Conservation (phyloP, 2,113 vertebrate species). For the Erythrolamprus reginae region DNA sequence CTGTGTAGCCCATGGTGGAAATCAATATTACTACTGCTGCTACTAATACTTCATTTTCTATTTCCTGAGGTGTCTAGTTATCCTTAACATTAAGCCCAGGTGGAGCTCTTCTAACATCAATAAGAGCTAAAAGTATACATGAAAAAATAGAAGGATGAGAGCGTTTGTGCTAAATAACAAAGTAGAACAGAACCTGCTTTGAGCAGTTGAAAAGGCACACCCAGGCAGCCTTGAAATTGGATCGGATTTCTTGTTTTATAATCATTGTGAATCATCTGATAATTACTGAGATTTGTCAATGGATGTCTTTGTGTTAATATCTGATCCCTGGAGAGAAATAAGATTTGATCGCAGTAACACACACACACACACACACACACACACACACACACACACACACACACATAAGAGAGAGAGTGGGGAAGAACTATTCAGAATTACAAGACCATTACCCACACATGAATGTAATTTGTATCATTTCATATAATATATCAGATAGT, state of each 20-base stretch:
- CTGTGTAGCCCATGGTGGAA: neutral
- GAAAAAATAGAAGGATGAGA: neutral
- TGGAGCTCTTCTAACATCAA: constrained; percentile 30
- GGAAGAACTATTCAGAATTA: neutral
- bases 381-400: neutral
- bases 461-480: neutral
- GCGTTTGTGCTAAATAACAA: neutral
- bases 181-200: neutral
- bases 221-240: neutral
- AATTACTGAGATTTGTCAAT: neutral
- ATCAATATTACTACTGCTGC: neutral
- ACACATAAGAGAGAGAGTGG: too few species aligned
- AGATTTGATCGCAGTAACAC: neutral
- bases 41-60: neutral
- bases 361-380: neutral
- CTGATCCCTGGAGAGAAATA: neutral
- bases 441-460: neutral
- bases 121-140: neutral
- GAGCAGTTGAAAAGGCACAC: neutral
- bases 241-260: neutral
- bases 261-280: neutral
- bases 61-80: neutral
- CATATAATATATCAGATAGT: neutral
- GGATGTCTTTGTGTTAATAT: neutral
- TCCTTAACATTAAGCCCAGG: neutral